These are phyloP conservation scores for Paramormyrops hopkinsi DNA, from an alignment of 2,797 vertebrate species.

Conservation along the genomic window DNA sequence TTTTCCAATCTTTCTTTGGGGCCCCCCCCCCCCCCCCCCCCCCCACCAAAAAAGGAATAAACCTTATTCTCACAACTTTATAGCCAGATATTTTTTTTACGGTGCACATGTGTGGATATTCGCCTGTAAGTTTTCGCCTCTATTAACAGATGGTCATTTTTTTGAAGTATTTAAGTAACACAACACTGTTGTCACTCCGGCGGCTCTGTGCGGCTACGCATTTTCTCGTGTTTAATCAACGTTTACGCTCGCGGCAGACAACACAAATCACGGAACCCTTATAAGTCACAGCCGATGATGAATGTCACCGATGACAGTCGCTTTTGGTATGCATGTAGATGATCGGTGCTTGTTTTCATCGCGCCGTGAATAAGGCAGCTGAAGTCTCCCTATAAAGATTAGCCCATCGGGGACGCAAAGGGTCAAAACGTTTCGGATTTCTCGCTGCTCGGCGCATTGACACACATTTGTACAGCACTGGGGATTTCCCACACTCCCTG, in stretches of 20 bases:
- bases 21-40: background rate
- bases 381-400: background rate
- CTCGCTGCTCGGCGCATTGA: background rate
- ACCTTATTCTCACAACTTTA: background rate
- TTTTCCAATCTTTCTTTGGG: no score
- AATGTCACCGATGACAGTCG: background rate
- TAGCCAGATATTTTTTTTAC: background rate
- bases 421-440: background rate
- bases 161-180: background rate
- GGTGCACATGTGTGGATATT: background rate
- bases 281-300: background rate
- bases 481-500: slow-evolving; percentile 57
- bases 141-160: background rate
- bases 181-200: background rate
- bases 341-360: background rate
- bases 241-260: background rate
- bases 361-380: background rate
- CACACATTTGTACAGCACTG: slow-evolving; percentile 15
- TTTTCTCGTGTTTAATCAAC: background rate
- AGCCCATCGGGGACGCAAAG: background rate
- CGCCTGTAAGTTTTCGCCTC: background rate
- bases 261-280: background rate
- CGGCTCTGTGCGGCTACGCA: background rate
- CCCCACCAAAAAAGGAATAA: slow-evolving; percentile 1
- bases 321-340: background rate